Conservation (phyloP, 2,888 invertebrate genomes). For the Callinectes sapidus region DNA sequence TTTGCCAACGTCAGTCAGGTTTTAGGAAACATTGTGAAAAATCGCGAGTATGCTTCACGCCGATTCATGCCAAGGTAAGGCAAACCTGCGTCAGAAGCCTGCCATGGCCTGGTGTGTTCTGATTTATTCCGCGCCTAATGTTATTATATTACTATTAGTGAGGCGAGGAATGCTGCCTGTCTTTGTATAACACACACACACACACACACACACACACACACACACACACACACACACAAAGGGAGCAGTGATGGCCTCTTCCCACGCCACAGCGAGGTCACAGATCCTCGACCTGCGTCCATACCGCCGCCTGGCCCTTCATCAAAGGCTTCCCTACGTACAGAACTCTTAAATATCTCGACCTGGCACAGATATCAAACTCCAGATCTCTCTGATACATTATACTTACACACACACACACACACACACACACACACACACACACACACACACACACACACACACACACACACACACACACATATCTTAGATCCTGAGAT, state of each 20-base stretch:
- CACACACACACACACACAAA: background rate
- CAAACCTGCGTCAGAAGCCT: background rate
- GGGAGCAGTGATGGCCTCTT: background rate
- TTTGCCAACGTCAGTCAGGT: background rate
- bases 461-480: background rate
- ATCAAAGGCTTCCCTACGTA: background rate
- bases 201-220: background rate
- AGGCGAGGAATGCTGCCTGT: background rate
- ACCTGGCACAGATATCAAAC: background rate
- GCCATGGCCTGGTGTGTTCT: background rate
- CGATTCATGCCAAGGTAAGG: background rate
- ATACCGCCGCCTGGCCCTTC: background rate
- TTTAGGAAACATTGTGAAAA: background rate
- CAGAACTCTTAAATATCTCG: background rate
- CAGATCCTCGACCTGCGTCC: background rate
- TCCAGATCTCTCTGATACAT: background rate
- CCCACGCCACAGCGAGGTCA: background rate
- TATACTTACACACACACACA: background rate
- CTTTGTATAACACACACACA: background rate
- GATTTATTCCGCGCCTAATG: background rate
- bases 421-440: background rate
- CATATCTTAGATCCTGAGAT: background rate
- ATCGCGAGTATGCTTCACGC: background rate
- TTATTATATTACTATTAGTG: background rate
- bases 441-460: slow-evolving; percentile 25